Evolutionary conservation across 2,888 invertebrate species (phyloP).

Genomic region (Limnephilus marmoratus): DNA sequence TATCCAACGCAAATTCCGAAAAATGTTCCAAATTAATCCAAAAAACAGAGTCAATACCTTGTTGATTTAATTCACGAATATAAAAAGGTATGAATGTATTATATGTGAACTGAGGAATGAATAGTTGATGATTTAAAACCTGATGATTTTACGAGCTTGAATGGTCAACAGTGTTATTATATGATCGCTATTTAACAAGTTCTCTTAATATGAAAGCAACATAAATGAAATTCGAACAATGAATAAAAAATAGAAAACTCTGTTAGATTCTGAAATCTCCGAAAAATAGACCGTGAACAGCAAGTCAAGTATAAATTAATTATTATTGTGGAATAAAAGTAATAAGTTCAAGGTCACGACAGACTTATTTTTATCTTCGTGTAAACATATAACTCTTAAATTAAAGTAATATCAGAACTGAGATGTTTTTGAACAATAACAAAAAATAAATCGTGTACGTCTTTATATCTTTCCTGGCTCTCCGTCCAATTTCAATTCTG

Average conservation of each 20-base stretch:
- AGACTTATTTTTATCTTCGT: neutral
- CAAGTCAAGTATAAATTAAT: neutral
- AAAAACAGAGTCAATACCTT: too few species aligned
- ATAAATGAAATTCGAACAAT: neutral
- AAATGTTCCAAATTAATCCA: too few species aligned
- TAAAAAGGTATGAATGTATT: too few species aligned
- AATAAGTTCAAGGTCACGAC: too few species aligned
- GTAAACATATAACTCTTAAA: neutral
- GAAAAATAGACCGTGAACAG: neutral
- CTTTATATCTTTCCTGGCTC: neutral
- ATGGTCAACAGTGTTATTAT: too few species aligned
- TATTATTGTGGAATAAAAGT: too few species aligned
- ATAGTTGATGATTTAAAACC: neutral
- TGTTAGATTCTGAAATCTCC: neutral
- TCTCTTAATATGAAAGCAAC: neutral
- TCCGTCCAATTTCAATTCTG: neutral
- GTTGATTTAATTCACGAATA: too few species aligned
- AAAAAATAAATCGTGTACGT: neutral
- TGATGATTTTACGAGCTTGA: neutral
- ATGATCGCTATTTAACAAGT: neutral
- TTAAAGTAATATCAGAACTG: neutral
- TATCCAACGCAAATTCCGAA: neutral
- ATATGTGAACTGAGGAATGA: neutral
- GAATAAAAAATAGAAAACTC: neutral
- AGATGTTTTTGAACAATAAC: neutral